Evolutionary conservation across 2,888 invertebrate genomes (phyloP), one percentile per base, ranked within the genome.

Genomic region (Drosophila vallismaia): DNA sequence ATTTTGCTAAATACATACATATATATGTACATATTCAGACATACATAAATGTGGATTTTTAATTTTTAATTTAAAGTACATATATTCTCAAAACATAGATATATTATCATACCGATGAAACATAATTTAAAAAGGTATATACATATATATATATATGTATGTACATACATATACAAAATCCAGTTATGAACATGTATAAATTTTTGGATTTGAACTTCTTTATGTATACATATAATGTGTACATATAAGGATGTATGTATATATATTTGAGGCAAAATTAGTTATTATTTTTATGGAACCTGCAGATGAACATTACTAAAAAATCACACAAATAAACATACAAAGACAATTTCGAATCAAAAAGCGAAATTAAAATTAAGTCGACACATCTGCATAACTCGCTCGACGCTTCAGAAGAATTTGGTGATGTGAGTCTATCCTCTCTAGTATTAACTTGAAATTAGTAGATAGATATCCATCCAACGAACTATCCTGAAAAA

Each of bases 1-100:
- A 74, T 58, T 52, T 63, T 42, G 46, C 42, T 73, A 55, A 53
- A 36, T 48, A 55, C 29, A 67, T 55, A 59, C 31, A 68, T 42
- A 67, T 54, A 51, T 56, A 62, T 46, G 46, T 53, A 45, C 33
- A 4, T 4, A 28, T 28, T 28, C 4, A 28, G 2, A 58, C 12
- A 66, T 55, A 59, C 46, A 46, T 48, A 44, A 58, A 29, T 71
- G 50, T 33, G 48, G 62, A 59, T 57, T 42, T 55, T 44, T 48
- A 42, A 63, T 44, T 64, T 19, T 49, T 42, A 60, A 60, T 63
- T 31, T 24, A 40, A 31, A 33, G 9, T 12, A 28, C 12, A 45
- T 14, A 12, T 3, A 45, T 14, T 31, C 5, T 28, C 36, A n/a
- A 36, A 8, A 19, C 19, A 19, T 12, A 28, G 10, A 45, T 14